Evolutionary conservation across 2,113 vertebrate genomes (phyloP), one percentile per base, ranked within the genome.

Genomic region (Polyodon spathula): DNA sequence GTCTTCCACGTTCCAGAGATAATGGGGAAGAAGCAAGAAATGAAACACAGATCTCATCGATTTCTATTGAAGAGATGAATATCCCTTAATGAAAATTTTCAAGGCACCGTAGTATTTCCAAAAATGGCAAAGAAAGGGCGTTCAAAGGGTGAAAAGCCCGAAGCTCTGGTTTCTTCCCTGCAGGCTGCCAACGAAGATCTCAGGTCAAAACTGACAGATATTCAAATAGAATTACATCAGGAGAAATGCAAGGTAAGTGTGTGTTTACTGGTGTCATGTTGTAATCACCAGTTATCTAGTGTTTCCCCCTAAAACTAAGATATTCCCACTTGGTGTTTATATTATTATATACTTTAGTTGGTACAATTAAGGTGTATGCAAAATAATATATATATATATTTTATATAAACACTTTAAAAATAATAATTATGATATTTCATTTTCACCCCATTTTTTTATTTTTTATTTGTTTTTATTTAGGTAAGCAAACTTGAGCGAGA

Each of bases 101-200:
- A 75, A 80, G 67, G 63, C 75, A 64, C 67, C 69, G 73, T 76
- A 84, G 78, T 63, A 58, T 71, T 75, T 63, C 69, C 84, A 81
- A 79, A 77, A 72, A 99, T 99, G 96, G 95, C 96, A 67, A 99
- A 97, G 86, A 99, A 99, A 85, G 91, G 84, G 65, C 92, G 96
- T 57, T 84, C 84, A 60, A 99, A 98, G 87, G 94, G 93, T 82
- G 96, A 98, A 75, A 98, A 97, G 90, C 95, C 95, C 63, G 97
- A 99, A 86, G 93, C 89, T 5, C 89, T 99, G 56, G 90, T 97
- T 70, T 89, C 95, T 66, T 91, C 97, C 81, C 81, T 99, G 8
- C 97, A 99, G 84, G 96, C 95, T 78, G 97, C 97, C 80, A 99
- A 99, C 60, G 97, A 99, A 82, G 97, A 99, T 62, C 97, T 99